Evolutionary conservation across 2,113 vertebrate species (phyloP), one percentile per base, ranked within the genome.

Genomic region (Urocolius indicus): DNA sequence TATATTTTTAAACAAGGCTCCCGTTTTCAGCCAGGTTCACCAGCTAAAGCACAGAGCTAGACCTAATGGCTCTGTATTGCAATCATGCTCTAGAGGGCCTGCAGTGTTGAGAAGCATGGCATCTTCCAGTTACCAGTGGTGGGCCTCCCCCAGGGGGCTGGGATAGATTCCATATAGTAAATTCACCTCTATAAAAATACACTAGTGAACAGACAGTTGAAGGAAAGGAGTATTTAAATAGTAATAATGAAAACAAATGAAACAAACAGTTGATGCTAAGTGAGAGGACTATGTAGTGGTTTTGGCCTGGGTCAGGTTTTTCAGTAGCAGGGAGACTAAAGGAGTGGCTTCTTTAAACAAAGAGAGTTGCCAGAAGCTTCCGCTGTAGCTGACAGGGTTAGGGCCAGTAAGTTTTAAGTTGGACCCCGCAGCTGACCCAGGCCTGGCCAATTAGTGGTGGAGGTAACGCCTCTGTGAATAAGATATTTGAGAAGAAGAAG

Each of bases 131-230:
- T 41, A 77, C 21, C 3, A 1, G 13, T 9, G 27, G 65, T 11
- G 34, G 57, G 48, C 34, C 41, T 52, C 38, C 36, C 41, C 36
- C 46, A 67, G 27, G 13, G 67, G 36, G 4, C 38, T 6, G 22
- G 54, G 54, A 72, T 21, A 79, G 24, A 32, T 68, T 65, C 32
- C 57, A 20, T 34, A 20, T 1, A 7, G 34, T 72, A 48, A 84
- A 82, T 75, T 57, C 26, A 67, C 32, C 34, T 63, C 32, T 36
- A 48, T 14, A 80, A 84, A 87, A 74, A 54, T 1, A 55, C 0
- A 1, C n/a, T 68, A 67, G 59, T 13, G 18, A 49, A 77, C 12
- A 65, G 26, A 54, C 0, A 0, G 43, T 55, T 51, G 59, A 78
- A 87, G 13, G 29, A 34, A 29, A 77, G 55, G 5, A 67, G 15